phyloP scores from a whole-genome alignment of 2,888 invertebrate genomes.

The Archips crataeganus region DNA sequence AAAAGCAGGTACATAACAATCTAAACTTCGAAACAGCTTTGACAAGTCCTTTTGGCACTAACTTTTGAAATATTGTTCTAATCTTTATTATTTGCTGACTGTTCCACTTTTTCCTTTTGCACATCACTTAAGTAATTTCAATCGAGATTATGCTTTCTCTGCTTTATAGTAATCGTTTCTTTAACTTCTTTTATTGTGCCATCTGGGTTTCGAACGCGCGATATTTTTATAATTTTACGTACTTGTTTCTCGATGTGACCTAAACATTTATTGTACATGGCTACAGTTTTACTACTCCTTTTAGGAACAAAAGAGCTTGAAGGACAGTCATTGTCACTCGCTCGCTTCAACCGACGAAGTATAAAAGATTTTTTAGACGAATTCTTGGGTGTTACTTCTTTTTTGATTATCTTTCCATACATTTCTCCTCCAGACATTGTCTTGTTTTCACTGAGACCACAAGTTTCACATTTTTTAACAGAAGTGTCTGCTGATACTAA shows the following conservation, averaged over 20 bases:
- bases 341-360: not conserved
- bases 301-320: not conserved
- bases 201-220: conserved; percentile 16
- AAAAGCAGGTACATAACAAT: not conserved
- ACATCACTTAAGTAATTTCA: not conserved
- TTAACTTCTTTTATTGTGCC: conserved; percentile 13
- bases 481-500: not conserved
- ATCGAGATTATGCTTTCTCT: not conserved
- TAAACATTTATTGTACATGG: conserved; percentile 31
- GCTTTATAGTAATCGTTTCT: conserved; percentile 20
- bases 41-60: not conserved
- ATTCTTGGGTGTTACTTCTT: not conserved
- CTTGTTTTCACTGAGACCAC: not conserved
- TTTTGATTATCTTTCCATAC: not conserved
- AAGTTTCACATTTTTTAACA: not conserved
- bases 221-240: conserved; percentile 55
- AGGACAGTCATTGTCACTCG: not conserved
- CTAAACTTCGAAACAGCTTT: not conserved
- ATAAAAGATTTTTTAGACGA: not conserved
- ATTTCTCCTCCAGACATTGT: conserved; percentile 2
- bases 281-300: not conserved
- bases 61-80: not conserved
- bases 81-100: not conserved
- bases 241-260: conserved; percentile 57
- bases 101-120: not conserved